phyloP scores from a whole-genome alignment of 2,888 invertebrate genomes.

The Sylvicola fuscatus region DNA sequence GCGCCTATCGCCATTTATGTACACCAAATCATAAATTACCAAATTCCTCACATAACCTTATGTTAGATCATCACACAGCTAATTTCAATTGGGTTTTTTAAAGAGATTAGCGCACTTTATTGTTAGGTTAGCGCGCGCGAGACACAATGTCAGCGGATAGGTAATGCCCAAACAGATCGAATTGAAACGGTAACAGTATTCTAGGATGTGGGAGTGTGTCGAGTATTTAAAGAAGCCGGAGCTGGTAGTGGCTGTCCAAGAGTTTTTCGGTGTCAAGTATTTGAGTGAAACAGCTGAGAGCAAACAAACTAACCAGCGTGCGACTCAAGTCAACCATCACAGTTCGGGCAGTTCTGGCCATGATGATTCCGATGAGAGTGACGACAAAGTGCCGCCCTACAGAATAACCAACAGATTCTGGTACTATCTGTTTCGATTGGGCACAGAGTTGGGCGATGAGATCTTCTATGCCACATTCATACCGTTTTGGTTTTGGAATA shows the following conservation, averaged over 20 bases:
- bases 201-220: conserved; percentile 16
- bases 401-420: conserved; percentile 49
- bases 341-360: background rate
- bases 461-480: conserved; percentile 80
- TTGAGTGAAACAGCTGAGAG: conserved; percentile 5
- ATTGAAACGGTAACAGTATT: no score
- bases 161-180: no score
- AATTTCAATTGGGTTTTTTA: no score
- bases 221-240: conserved; percentile 53
- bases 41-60: no score
- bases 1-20: no score
- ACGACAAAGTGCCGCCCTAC: background rate
- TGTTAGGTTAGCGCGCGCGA: no score
- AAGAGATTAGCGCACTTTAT: no score
- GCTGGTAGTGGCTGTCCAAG: conserved; percentile 57
- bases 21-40: no score
- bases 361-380: background rate
- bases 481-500: conserved; percentile 88
- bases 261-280: conserved; percentile 52
- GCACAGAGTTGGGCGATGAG: conserved; percentile 77
- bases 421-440: conserved; percentile 68
- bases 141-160: no score
- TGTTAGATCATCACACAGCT: no score
- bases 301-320: background rate
- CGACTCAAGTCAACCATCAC: background rate